A percentile compares a stretch with the other conserved stretches of the same genome.
Conservation (phyloP, 2,113 vertebrate species). For the Mellivora capensis region DNA sequence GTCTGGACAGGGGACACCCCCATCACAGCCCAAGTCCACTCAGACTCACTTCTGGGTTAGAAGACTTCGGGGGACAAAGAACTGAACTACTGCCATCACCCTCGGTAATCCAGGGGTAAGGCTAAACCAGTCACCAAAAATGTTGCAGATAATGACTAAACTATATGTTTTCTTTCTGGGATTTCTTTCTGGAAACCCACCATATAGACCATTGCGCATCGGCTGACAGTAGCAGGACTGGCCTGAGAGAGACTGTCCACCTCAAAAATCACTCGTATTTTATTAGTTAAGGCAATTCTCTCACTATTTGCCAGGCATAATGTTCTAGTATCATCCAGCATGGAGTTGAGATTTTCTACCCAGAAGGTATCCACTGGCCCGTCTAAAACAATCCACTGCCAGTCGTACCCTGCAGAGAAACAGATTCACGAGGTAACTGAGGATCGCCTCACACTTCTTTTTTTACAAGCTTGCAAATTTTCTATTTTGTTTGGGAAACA, state of each 20-base stretch:
- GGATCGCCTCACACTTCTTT: neutral
- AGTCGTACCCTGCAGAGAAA: slow-evolving; percentile 53
- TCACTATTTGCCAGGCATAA: slow-evolving; percentile 81
- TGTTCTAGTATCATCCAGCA: slow-evolving; percentile 75
- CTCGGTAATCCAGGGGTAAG: neutral
- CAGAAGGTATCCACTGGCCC: slow-evolving; percentile 80
- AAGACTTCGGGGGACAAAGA: neutral
- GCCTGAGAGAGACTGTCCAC: slow-evolving; percentile 73
- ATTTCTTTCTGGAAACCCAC: slow-evolving; percentile 51
- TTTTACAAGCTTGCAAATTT: neutral
- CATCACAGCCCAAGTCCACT: neutral
- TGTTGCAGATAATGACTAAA: neutral
- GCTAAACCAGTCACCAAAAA: neutral
- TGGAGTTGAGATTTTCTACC: slow-evolving; percentile 80
- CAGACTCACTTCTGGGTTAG: neutral
- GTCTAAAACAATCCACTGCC: slow-evolving; percentile 83
- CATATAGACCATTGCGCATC: slow-evolving; percentile 81
- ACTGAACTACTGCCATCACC: neutral
- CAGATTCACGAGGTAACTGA: neutral
- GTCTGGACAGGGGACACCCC: neutral
- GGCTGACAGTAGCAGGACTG: slow-evolving; percentile 73
- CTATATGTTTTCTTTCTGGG: neutral
- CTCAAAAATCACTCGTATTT: slow-evolving; percentile 78
- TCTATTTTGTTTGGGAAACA: neutral
- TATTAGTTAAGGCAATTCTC: slow-evolving; percentile 73